Evolutionary conservation across 2,888 invertebrate species (phyloP).

Genomic region (Drosophila pullipes): DNA sequence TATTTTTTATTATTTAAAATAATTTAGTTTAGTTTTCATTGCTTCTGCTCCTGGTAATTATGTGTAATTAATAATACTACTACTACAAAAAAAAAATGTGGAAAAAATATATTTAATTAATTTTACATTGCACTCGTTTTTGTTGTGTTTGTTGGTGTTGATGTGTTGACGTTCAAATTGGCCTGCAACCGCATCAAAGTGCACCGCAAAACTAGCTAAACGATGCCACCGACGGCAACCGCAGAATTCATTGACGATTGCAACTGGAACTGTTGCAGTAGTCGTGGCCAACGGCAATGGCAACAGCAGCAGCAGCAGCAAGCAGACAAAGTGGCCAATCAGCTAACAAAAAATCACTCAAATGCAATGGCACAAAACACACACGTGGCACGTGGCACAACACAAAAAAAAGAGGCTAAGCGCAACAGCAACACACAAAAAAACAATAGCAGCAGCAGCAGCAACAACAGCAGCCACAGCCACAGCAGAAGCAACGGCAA

Average conservation of each 20-base stretch:
- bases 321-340: slow-evolving; percentile 52
- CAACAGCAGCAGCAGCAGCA: slow-evolving; percentile 1
- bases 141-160: slow-evolving; percentile 13
- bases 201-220: slow-evolving; percentile 71
- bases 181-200: slow-evolving; percentile 65
- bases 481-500: slow-evolving; percentile 7
- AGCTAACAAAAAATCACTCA: slow-evolving; percentile 59
- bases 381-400: slow-evolving; percentile 34
- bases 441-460: slow-evolving; percentile 30
- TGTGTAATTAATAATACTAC: background rate
- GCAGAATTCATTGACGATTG: slow-evolving; percentile 22
- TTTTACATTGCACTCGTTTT: slow-evolving; percentile 21
- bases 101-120: slow-evolving; percentile 14
- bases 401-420: slow-evolving; percentile 18
- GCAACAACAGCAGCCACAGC: slow-evolving; percentile 24
- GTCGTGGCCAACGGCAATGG: slow-evolving; percentile 16
- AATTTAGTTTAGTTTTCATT: slow-evolving; percentile 6
- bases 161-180: slow-evolving; percentile 51
- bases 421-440: slow-evolving; percentile 6
- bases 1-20: background rate
- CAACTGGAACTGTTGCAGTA: slow-evolving; percentile 38
- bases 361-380: slow-evolving; percentile 33
- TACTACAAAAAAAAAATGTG: background rate
- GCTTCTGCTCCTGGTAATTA: background rate
- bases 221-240: slow-evolving; percentile 40